Evolutionary conservation across 2,797 vertebrate species (phyloP).

Genomic region (Epinephelus coioides): DNA sequence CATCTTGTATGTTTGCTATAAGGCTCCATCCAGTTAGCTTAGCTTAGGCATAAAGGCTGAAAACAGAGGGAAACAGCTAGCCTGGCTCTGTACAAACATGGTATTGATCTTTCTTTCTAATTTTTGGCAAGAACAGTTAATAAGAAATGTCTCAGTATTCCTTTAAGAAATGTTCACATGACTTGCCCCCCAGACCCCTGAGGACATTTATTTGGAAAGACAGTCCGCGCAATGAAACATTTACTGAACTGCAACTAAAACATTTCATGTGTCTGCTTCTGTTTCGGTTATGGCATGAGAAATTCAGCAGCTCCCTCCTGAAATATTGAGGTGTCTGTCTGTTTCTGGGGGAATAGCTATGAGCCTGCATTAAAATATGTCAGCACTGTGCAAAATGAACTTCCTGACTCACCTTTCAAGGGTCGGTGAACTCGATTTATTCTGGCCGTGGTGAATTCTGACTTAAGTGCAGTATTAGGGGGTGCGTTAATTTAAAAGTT

Average conservation of each 20-base stretch:
- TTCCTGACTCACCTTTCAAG: constrained; percentile 21
- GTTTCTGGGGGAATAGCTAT: neutral
- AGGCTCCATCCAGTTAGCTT: neutral
- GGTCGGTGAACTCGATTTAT: constrained; percentile 24
- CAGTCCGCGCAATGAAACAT: constrained; percentile 12
- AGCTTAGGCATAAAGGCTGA: neutral
- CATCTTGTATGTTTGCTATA: neutral
- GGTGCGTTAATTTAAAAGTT: constrained; percentile 8
- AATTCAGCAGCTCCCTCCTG: constrained; percentile 25
- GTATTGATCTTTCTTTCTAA: neutral
- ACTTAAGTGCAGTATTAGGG: constrained; percentile 9
- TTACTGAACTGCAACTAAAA: constrained; percentile 27
- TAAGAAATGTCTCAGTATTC: constrained; percentile 15
- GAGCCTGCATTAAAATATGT: constrained; percentile 16
- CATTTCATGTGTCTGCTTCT: constrained; percentile 1
- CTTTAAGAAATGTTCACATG: neutral
- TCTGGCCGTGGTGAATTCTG: neutral
- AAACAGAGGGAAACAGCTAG: neutral
- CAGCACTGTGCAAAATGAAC: constrained; percentile 11
- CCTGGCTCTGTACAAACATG: neutral
- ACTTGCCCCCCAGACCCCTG: constrained; percentile 1
- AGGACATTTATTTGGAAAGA: constrained; percentile 12
- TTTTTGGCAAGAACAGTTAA: neutral
- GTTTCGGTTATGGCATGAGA: constrained; percentile 25
- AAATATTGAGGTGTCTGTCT: constrained; percentile 27